Evolutionary conservation across 2,797 vertebrate species (phyloP).

Genomic region (Acestrorhynchus altus): DNA sequence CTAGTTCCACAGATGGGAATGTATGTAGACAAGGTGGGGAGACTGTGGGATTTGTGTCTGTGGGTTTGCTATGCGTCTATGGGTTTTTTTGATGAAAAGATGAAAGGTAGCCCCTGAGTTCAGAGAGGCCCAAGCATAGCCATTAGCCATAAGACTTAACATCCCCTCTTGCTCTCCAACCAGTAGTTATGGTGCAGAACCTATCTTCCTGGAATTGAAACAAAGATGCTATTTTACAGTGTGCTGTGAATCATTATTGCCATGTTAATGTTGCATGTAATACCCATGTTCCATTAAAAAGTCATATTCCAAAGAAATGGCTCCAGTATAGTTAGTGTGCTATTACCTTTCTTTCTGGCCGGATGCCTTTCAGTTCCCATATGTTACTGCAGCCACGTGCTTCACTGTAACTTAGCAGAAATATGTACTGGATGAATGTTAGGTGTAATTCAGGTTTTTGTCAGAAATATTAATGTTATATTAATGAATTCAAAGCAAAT

Average conservation of each 20-base stretch:
- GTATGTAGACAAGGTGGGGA: background rate
- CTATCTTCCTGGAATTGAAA: background rate
- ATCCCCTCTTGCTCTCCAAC: background rate
- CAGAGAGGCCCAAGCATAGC: background rate
- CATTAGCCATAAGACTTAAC: background rate
- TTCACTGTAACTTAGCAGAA: background rate
- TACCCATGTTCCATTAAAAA: background rate
- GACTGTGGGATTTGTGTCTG: background rate
- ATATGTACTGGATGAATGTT: background rate
- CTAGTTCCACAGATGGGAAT: conserved; percentile 9
- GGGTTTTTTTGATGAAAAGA: background rate
- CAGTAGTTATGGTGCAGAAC: conserved; percentile 5
- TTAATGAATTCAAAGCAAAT: no score
- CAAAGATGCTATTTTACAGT: background rate
- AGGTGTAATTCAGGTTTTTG: background rate
- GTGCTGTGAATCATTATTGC: background rate
- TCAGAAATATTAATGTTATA: no score
- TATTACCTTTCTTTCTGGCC: background rate
- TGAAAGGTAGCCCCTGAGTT: background rate
- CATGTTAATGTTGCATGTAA: conserved; percentile 9
- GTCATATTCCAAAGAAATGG: background rate
- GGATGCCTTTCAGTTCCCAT: background rate
- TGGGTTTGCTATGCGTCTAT: background rate
- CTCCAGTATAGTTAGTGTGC: background rate
- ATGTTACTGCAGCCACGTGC: background rate